Conservation (phyloP, 2,888 invertebrate genomes). For the Hypena proboscidalis region DNA sequence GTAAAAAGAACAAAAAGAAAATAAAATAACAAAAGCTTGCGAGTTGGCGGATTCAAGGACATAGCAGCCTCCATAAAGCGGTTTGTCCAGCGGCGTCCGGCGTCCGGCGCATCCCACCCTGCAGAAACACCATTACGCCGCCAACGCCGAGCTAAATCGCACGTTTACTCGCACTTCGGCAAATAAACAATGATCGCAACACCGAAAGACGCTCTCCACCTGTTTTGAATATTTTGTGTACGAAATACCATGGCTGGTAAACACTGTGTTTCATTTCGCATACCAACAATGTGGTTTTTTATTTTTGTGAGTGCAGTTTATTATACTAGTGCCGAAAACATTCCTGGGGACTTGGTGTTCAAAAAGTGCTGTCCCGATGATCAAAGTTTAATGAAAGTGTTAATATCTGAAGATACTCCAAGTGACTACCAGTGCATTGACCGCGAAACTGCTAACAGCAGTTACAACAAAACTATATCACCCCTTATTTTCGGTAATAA, state of each 20-base stretch:
- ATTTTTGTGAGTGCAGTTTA: constrained; percentile 53
- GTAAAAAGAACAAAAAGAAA: constrained; percentile 24
- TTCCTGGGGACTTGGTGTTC: constrained; percentile 54
- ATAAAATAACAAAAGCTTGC: constrained; percentile 35
- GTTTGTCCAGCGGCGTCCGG: constrained; percentile 35
- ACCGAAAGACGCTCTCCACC: constrained; percentile 66
- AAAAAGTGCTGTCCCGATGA: constrained; percentile 71
- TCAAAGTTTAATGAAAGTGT: constrained; percentile 64
- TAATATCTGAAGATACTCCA: constrained; percentile 41
- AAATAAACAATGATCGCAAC: constrained; percentile 67
- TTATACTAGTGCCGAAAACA: constrained; percentile 41
- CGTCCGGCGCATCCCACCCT: constrained; percentile 40
- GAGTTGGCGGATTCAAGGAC: constrained; percentile 60
- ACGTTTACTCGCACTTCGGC: constrained; percentile 49
- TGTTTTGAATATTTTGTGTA: constrained; percentile 58
- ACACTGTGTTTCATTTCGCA: no score
- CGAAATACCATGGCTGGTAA: no score
- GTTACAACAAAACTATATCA: constrained; percentile 54
- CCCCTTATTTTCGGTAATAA: constrained; percentile 58
- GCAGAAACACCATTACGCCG: constrained; percentile 59
- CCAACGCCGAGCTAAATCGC: constrained; percentile 58
- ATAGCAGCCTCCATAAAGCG: constrained; percentile 66
- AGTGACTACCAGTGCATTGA: constrained; percentile 62
- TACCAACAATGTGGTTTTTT: constrained; percentile 62
- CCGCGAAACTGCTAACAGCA: constrained; percentile 45